Evolutionary conservation across 2,888 invertebrate genomes (phyloP).

Genomic region (Lordiphosa fenestrarum): DNA sequence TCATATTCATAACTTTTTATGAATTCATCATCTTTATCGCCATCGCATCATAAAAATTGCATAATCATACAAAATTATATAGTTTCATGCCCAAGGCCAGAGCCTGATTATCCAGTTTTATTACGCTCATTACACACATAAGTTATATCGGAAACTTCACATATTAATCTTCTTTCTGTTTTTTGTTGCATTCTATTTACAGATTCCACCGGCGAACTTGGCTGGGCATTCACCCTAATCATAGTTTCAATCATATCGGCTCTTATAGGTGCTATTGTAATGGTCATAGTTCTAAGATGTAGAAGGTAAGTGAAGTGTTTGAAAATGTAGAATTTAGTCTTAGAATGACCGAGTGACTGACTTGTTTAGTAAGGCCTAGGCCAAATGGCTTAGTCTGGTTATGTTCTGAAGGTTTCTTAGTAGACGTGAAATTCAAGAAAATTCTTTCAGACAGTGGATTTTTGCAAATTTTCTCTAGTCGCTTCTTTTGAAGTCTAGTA

Average conservation of each 20-base stretch:
- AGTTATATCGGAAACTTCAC: conserved; percentile 27
- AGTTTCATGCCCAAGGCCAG: background rate
- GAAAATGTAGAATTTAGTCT: too few relatives aligned
- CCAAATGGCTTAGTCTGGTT: too few relatives aligned
- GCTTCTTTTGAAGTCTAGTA: too few relatives aligned
- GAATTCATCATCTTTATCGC: conserved; percentile 61
- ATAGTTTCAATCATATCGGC: conserved; percentile 87
- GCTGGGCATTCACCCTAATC: conserved; percentile 86
- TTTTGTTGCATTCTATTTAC: conserved; percentile 50
- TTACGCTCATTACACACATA: conserved; percentile 40
- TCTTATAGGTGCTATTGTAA: conserved; percentile 86
- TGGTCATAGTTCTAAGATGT: conserved; percentile 87
- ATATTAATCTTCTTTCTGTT: conserved; percentile 9
- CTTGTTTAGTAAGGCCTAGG: too few relatives aligned
- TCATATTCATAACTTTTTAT: conserved; percentile 59
- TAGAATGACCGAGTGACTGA: too few relatives aligned
- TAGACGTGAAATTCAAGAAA: too few relatives aligned
- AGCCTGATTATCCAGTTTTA: conserved; percentile 35
- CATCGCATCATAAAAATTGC: conserved; percentile 55
- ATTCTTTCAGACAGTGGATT: too few relatives aligned
- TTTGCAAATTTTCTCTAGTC: too few relatives aligned
- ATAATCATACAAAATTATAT: conserved; percentile 54
- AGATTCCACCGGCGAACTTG: conserved; percentile 80
- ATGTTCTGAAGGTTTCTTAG: too few relatives aligned
- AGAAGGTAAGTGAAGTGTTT: conserved; percentile 77